phyloP scores from a whole-genome alignment of 2,797 vertebrate genomes.

The Aphelocoma californica region DNA sequence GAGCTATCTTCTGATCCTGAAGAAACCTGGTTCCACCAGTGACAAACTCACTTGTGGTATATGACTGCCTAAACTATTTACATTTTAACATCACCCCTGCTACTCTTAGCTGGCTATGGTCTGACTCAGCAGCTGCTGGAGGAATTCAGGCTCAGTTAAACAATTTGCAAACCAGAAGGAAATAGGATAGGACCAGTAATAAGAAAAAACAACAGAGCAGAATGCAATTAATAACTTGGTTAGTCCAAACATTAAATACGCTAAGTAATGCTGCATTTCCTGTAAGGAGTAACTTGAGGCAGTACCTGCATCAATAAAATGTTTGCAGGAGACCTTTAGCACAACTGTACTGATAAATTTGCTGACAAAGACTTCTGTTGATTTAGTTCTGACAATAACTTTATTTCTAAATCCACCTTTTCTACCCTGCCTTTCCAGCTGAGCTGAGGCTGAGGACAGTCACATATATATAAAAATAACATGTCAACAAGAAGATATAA shows the following conservation, averaged over 20 bases:
- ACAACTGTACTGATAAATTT: not conserved
- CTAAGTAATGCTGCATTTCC: not conserved
- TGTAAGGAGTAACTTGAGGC: not conserved
- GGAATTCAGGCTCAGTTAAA: not conserved
- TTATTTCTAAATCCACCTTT: not conserved
- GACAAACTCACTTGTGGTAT: not conserved
- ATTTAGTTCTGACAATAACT: not conserved
- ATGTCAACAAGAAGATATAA: not conserved
- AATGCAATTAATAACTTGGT: not conserved
- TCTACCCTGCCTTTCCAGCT: not conserved
- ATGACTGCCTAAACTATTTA: not conserved
- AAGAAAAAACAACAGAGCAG: not conserved
- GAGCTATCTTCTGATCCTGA: not conserved
- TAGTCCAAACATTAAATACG: not conserved
- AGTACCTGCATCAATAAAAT: not conserved
- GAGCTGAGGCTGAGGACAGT: not conserved
- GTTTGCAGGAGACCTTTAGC: not conserved
- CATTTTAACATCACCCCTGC: not conserved
- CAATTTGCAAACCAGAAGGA: not conserved
- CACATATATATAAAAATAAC: not conserved
- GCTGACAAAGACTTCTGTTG: conserved; percentile 4
- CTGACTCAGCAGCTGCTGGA: not conserved
- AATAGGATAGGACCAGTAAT: not conserved
- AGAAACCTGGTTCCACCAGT: not conserved
- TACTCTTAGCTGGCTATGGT: not conserved